Conservation (phyloP, 2,797 vertebrate species). For the Lepilemur ruficaudatus region DNA sequence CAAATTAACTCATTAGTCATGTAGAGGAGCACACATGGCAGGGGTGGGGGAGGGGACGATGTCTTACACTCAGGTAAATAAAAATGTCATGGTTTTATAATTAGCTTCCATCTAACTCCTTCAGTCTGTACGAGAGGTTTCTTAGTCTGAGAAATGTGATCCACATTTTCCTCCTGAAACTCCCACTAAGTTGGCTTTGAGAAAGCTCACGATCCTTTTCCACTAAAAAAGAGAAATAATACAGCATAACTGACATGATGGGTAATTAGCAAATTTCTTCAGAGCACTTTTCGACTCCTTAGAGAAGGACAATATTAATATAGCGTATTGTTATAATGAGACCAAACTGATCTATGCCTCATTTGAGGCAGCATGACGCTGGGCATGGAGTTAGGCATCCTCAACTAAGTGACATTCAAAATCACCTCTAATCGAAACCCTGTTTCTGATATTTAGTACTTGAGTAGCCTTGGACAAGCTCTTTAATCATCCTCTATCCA, state of each 20-base stretch:
- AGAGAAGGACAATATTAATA: slow-evolving; percentile 41
- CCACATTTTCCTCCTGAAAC: background rate
- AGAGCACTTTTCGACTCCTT: slow-evolving; percentile 19
- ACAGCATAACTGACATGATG: slow-evolving; percentile 4
- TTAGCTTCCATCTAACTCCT: slow-evolving; percentile 3
- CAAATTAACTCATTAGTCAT: slow-evolving; percentile 54
- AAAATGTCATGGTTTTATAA: slow-evolving; percentile 52
- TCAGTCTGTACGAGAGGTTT: background rate
- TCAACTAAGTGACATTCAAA: background rate
- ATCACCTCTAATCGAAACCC: background rate
- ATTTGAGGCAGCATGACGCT: background rate
- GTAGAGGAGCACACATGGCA: background rate
- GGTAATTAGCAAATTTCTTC: slow-evolving; percentile 63
- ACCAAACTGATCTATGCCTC: background rate
- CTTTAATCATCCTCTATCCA: background rate
- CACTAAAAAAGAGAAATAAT: slow-evolving; percentile 21
- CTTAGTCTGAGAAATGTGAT: background rate
- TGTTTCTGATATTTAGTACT: background rate
- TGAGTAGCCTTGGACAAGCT: background rate
- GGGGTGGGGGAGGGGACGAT: background rate
- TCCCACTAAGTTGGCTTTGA: background rate
- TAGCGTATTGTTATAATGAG: slow-evolving; percentile 15
- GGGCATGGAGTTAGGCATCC: background rate
- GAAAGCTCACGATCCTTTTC: background rate
- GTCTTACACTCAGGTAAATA: slow-evolving; percentile 34